Evolutionary conservation across 2,888 invertebrate species (phyloP), one percentile per base, ranked within the genome.

Genomic region (Agapostemon virescens): DNA sequence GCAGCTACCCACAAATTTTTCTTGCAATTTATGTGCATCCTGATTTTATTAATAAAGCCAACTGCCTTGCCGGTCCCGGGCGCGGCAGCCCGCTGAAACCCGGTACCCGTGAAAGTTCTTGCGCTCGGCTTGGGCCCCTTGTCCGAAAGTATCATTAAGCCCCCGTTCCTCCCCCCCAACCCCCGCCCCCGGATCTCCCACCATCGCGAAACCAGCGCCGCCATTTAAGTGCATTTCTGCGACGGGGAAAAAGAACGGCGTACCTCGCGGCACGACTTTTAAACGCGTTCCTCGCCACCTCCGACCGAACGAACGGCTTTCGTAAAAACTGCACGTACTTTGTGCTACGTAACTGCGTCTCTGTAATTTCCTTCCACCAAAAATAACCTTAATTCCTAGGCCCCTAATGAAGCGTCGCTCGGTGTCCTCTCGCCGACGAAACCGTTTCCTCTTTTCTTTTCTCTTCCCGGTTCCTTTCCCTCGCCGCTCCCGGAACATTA

Each of bases 321-420:
- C 68, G 68, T 67, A 77, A 79, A 77, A 69, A 79, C 68, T 63
- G 71, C 71, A 71, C 79, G 78, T 77, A 71, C 77, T 79, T 64
- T 64, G 72, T 52, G 72, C 72, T n/a, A 64, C 64, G 63, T 72
- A 72, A 64, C 64, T 26, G 72, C 64, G 72, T 64, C 64, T 38
- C 64, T 64, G 72, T 72, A 63, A 64, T 63, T 64, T 64, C 64
- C 49, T 36, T 63, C 72, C 33, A 45, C 61, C 72, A 20, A 72
- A 72, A 72, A 64, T 72, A 64, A 64, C 72, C 72, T 71, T 71
- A 71, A 71, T 71, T 71, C 45, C 71, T 71, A 33, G 36, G 42
- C 33, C 33, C 33, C 36, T 63, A 64, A 72, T 26, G 49, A 49
- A 72, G 58, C 58, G 40, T 15, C 23, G 42, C 70, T 66, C 15